Evolutionary conservation across 2,113 vertebrate species (phyloP).

Genomic region (Girardinichthys multiradiatus): DNA sequence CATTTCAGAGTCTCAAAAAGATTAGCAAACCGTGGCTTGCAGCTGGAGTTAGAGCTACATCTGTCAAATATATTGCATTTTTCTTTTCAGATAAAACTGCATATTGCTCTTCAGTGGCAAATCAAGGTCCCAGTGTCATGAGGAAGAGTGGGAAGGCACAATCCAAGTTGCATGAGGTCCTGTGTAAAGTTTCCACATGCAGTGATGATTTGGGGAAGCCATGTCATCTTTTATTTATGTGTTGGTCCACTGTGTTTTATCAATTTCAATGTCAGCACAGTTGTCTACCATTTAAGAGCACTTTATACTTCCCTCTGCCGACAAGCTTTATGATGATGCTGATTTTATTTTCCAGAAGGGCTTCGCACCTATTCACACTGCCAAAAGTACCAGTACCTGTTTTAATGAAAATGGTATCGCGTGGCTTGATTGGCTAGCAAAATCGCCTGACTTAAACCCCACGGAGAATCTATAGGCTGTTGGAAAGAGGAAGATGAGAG

Average conservation of each 20-base stretch:
- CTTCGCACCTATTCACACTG: not conserved
- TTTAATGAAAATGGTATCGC: not conserved
- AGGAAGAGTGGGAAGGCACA: not conserved
- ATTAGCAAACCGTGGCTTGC: too few relatives aligned
- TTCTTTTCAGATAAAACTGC: too few relatives aligned
- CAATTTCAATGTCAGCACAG: too few relatives aligned
- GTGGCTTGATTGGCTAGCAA: not conserved
- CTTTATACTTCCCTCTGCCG: too few relatives aligned
- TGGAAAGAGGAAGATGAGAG: not conserved
- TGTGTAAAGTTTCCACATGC: not conserved
- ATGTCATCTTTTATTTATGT: not conserved
- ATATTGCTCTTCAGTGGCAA: too few relatives aligned
- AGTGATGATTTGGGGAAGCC: not conserved
- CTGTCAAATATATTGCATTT: too few relatives aligned
- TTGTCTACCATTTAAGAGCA: not conserved
- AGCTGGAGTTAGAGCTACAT: too few relatives aligned
- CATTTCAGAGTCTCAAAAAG: too few relatives aligned
- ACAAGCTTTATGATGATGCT: not conserved
- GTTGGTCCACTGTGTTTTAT: not conserved
- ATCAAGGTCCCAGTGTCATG: too few relatives aligned
- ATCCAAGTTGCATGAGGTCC: not conserved
- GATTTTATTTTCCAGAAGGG: not conserved
- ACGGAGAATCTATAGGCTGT: not conserved
- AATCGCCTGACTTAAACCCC: not conserved
- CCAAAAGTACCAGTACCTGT: not conserved